Conservation (phyloP, 2,113 vertebrate genomes). For the Anser cygnoides region DNA sequence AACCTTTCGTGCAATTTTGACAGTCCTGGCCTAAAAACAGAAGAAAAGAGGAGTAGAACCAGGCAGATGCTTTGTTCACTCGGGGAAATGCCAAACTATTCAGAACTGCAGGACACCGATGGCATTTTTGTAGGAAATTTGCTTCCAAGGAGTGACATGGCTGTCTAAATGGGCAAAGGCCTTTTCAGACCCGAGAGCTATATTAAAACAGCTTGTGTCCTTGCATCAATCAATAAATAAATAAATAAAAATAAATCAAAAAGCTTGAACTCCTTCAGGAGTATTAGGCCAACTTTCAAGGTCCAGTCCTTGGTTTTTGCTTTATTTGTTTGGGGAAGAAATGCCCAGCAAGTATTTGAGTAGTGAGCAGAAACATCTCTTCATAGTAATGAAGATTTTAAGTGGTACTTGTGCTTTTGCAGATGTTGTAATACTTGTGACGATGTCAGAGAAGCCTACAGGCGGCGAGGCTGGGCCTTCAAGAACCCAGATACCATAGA, state of each 20-base stretch:
- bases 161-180: neutral
- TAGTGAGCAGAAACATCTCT: neutral
- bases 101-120: neutral
- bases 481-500: constrained; percentile 96
- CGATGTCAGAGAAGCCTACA: constrained; percentile 95
- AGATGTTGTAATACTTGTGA: constrained; percentile 98
- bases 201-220: neutral
- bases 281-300: neutral
- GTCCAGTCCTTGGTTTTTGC: neutral
- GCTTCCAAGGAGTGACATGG: neutral
- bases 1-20: neutral
- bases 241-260: neutral
- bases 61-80: neutral
- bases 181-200: neutral
- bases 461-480: constrained; percentile 96
- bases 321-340: neutral
- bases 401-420: neutral
- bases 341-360: neutral
- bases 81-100: neutral
- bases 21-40: neutral
- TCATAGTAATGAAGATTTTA: neutral
- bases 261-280: neutral
- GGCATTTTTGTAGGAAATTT: neutral
- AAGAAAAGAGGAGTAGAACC: neutral
- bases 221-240: neutral